Evolutionary conservation across 2,888 invertebrate species (phyloP).

Genomic region (Hylaea fasciaria): DNA sequence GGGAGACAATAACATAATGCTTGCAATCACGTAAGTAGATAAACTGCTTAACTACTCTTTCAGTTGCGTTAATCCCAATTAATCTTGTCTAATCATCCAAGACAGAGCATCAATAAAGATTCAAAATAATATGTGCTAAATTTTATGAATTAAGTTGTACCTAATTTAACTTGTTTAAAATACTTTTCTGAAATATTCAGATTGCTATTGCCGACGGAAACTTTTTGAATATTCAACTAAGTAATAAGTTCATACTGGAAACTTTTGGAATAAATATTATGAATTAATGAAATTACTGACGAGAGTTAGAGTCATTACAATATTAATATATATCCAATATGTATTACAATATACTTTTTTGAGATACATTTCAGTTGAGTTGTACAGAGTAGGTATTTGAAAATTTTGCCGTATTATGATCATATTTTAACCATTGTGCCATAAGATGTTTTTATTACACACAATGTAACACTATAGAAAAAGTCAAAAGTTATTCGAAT

Average conservation of each 20-base stretch:
- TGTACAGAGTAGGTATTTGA: too few species aligned
- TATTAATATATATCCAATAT: too few species aligned
- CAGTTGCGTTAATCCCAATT: too few species aligned
- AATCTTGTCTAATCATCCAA: too few species aligned
- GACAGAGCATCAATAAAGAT: not conserved
- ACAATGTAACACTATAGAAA: too few species aligned
- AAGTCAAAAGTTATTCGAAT: not conserved
- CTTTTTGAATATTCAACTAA: conserved; percentile 50
- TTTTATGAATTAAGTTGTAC: conserved; percentile 26
- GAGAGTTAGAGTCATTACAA: conserved; percentile 4
- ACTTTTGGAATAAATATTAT: conserved; percentile 45
- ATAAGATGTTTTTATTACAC: too few species aligned
- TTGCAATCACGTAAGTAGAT: too few species aligned
- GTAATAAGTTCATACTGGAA: conserved; percentile 46
- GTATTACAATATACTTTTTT: too few species aligned
- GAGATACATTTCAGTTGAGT: not conserved
- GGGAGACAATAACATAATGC: too few species aligned
- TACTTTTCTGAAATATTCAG: conserved; percentile 41
- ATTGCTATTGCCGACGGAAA: conserved; percentile 43
- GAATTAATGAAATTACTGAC: conserved; percentile 38
- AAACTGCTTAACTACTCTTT: too few species aligned
- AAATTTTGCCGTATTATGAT: too few species aligned
- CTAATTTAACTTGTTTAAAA: conserved; percentile 35
- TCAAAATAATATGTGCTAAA: conserved; percentile 36
- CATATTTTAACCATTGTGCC: too few species aligned